These are phyloP conservation scores for Microtus richardsoni DNA, from an alignment of 2,113 vertebrate genomes.

Conservation along the genomic window DNA sequence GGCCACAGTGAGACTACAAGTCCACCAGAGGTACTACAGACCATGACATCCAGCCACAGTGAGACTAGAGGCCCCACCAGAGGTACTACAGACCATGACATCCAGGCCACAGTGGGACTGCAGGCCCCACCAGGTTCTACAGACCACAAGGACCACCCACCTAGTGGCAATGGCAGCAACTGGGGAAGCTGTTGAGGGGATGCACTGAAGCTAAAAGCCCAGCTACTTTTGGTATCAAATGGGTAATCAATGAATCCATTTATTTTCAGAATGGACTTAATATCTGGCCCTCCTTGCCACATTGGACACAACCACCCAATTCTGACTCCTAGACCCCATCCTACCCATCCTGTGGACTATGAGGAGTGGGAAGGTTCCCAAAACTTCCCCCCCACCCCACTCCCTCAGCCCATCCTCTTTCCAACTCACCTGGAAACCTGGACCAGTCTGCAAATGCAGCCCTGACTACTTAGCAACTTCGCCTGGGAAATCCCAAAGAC, in stretches of 20 bases:
- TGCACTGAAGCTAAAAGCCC: neutral
- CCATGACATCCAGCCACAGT: too few relatives aligned
- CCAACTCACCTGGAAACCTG: neutral
- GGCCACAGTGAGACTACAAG: too few relatives aligned
- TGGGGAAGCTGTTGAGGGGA: neutral
- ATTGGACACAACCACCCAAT: accelerated
- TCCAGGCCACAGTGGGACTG: neutral
- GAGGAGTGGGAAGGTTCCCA: neutral
- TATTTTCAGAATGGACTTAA: neutral
- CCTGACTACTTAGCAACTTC: neutral
- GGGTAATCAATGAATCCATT: neutral
- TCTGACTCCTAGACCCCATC: neutral
- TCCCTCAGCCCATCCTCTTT: too few relatives aligned
- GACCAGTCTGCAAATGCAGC: neutral
- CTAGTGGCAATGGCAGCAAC: neutral
- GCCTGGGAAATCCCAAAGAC: neutral
- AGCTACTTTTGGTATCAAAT: accelerated
- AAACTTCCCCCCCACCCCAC: too few relatives aligned
- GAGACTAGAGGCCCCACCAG: too few relatives aligned
- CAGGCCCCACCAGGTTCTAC: too few relatives aligned
- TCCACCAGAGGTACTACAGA: too few relatives aligned
- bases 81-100: too few relatives aligned
- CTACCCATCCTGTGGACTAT: neutral
- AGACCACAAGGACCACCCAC: too few relatives aligned
- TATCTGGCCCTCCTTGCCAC: neutral